These are phyloP conservation scores for Notechis scutatus DNA, from an alignment of 2,113 vertebrate genomes.

Conservation along the genomic window DNA sequence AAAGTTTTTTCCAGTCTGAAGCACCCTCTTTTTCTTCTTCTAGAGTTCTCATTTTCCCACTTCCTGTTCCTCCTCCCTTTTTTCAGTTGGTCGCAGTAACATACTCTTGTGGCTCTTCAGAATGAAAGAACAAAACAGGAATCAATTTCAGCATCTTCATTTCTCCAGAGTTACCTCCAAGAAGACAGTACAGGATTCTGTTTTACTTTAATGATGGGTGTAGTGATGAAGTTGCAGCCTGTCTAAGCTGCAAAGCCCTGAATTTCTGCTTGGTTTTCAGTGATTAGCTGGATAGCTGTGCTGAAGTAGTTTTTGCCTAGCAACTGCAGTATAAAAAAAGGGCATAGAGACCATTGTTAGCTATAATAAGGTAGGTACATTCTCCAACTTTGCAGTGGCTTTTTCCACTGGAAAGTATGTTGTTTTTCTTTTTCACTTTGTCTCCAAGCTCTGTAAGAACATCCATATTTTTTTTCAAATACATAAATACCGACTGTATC, in stretches of 20 bases:
- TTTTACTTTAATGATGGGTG: background rate
- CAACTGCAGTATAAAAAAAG: background rate
- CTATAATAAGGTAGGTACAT: background rate
- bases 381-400: background rate
- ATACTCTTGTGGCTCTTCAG: background rate
- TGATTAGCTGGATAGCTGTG: background rate
- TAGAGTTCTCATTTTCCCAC: background rate
- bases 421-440: slow-evolving; percentile 17
- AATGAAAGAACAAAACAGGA: background rate
- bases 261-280: background rate
- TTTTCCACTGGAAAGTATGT: background rate
- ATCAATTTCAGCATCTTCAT: background rate
- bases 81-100: background rate
- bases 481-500: background rate
- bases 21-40: background rate
- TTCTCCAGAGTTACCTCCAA: background rate
- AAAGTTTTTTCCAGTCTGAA: background rate
- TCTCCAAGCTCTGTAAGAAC: slow-evolving; percentile 13
- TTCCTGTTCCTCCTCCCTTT: background rate
- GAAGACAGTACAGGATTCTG: background rate
- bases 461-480: slow-evolving; percentile 15
- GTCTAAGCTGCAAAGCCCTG: background rate
- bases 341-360: background rate
- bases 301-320: background rate
- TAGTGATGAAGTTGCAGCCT: background rate